Percentiles rank a stretch among this genome's conserved stretches.
These are phyloP conservation scores for Dipodomys ordii DNA, from an alignment of 2,113 vertebrate species.

Conservation along the genomic window DNA sequence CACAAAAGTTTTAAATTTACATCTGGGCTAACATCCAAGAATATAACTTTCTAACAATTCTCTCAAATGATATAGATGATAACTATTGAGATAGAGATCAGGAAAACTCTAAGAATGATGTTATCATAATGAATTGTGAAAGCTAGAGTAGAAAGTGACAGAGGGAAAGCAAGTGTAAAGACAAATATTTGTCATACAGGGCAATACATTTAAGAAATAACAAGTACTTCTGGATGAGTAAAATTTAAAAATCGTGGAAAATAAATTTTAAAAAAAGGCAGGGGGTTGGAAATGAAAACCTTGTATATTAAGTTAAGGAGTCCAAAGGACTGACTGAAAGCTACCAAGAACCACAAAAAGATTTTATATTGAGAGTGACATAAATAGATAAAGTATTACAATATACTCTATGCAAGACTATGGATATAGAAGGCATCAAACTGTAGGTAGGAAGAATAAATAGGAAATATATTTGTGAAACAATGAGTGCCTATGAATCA, in stretches of 20 bases:
- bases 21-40: background rate
- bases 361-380: background rate
- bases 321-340: background rate
- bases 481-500: background rate
- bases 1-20: background rate
- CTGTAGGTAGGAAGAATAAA: background rate
- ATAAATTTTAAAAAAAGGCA: background rate
- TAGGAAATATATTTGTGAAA: background rate
- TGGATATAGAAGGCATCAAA: background rate
- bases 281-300: background rate
- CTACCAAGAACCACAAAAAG: background rate
- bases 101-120: background rate
- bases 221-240: slow-evolving; percentile 19
- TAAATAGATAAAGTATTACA: background rate
- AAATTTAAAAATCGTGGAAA: background rate
- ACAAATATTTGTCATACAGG: slow-evolving; percentile 28
- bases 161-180: background rate
- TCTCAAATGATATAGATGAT: background rate
- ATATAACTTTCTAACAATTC: slow-evolving; percentile 45
- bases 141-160: background rate
- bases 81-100: background rate
- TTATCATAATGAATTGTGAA: slow-evolving; percentile 11
- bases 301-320: background rate
- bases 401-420: background rate
- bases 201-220: background rate